Base-by-base conservation (phyloP, 2,797 vertebrate genomes). In the Crypturellus tataupa region DNA sequence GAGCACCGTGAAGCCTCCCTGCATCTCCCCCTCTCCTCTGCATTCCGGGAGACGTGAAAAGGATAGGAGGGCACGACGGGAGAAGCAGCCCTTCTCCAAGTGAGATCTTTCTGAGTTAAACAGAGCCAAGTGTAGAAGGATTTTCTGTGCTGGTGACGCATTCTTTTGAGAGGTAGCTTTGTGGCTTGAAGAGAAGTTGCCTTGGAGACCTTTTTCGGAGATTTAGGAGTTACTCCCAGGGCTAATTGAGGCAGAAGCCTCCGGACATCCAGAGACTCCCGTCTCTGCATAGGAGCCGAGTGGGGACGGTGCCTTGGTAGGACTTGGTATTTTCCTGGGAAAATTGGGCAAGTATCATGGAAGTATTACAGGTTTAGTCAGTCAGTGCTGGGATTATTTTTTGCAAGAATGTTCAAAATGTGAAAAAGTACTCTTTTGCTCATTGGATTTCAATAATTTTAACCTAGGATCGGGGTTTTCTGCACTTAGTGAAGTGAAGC, bases 151-250 rank as follows among this genome's bases (percentile, higher is more conserved):
- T 1, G 2, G 25, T 76, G 24, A n/a, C 23, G 90, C 0, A 0
- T 75, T 68, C 27, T 62, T 87, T 93, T 90, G 88, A 15, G n/a
- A 39, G 29, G 77, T 69, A 59, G 39, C 72, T 91, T 77, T 71
- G 19, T 62, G 56, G 16, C 39, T 75, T 42, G 60, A 80, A 68
- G 67, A 77, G 73, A 40, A 79, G 39, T 46, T 91, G 46, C 46
- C n/a, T 67, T 80, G 67, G 42, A 82, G 39, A 69, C 21, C 29
- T 35, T 92, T 63, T 85, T 12, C 85, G 23, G 55, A 53, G 68
- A 10, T n/a, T 51, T 72, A 59, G 9, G 10, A 53, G 53, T 59
- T 83, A 27, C 65, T 86, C 51, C 39, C 85, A 85, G 47, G 44
- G 31, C 69, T 79, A 23, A 37, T 7, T 56, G 72, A 70, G 69